Conservation (phyloP, 1,140 invertebrate genomes). For the Ips typographus region DNA sequence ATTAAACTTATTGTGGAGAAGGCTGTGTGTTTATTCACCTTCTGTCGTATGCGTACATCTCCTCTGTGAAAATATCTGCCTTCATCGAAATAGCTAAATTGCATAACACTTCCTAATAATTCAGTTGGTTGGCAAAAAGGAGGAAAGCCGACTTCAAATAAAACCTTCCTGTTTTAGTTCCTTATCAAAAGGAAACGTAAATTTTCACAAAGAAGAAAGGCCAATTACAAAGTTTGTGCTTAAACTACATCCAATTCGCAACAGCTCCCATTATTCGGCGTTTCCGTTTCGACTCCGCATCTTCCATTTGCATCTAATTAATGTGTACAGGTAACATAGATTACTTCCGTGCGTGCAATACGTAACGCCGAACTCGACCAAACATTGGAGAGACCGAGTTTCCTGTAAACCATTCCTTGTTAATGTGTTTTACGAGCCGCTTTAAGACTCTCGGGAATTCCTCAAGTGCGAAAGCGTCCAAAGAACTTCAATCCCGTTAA, state of each 20-base stretch:
- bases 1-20: too few species aligned
- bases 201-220: neutral
- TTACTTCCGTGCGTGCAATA: conserved; percentile 11
- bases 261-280: conserved; percentile 12
- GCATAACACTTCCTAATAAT: too few species aligned
- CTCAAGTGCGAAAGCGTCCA: too few species aligned
- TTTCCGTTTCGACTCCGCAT: conserved; percentile 9
- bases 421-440: too few species aligned
- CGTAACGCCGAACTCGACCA: neutral
- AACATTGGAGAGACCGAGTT: too few species aligned
- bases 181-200: neutral
- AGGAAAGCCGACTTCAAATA: neutral
- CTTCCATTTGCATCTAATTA: conserved; percentile 21
- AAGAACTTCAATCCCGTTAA: too few species aligned
- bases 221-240: neutral
- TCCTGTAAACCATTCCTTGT: too few species aligned
- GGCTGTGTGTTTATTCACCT: too few species aligned
- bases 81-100: too few species aligned
- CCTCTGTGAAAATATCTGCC: too few species aligned
- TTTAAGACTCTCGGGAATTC: too few species aligned
- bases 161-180: neutral
- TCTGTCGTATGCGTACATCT: too few species aligned
- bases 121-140: neutral
- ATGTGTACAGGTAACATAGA: conserved; percentile 9
- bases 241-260: conserved; percentile 3